These are phyloP conservation scores for Columba livia DNA, from an alignment of 2,113 vertebrate species.

Conservation along the genomic window DNA sequence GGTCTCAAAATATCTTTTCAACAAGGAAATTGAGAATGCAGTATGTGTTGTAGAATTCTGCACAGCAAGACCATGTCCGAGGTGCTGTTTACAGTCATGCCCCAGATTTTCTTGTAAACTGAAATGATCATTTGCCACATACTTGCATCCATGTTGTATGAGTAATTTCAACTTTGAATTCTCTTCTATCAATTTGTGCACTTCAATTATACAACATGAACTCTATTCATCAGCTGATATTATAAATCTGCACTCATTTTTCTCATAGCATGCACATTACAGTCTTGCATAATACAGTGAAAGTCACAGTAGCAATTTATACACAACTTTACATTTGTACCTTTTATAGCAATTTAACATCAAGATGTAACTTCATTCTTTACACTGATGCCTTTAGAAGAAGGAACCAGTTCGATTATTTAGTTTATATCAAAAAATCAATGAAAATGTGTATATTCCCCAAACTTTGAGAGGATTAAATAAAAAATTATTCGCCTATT, in stretches of 20 bases:
- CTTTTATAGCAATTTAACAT: neutral
- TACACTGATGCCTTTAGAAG: neutral
- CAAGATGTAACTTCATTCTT: neutral
- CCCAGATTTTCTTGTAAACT: neutral
- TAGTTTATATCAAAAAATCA: neutral
- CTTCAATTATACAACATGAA: neutral
- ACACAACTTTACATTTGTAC: neutral
- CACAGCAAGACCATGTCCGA: neutral
- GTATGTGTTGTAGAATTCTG: neutral
- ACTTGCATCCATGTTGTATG: neutral
- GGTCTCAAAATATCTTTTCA: neutral
- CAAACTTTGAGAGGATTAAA: conserved; percentile 9
- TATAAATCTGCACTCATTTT: neutral
- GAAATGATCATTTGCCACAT: neutral
- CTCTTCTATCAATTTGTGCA: neutral
- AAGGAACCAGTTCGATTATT: neutral
- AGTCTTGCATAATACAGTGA: neutral
- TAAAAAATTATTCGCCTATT: neutral
- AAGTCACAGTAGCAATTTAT: neutral
- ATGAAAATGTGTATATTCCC: neutral
- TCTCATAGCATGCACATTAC: neutral
- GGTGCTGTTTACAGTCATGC: neutral
- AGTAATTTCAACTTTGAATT: neutral
- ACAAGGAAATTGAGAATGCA: neutral
- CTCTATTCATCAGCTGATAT: neutral